Evolutionary conservation across 2,888 invertebrate species (phyloP).

Genomic region (Drosophila phalerata): DNA sequence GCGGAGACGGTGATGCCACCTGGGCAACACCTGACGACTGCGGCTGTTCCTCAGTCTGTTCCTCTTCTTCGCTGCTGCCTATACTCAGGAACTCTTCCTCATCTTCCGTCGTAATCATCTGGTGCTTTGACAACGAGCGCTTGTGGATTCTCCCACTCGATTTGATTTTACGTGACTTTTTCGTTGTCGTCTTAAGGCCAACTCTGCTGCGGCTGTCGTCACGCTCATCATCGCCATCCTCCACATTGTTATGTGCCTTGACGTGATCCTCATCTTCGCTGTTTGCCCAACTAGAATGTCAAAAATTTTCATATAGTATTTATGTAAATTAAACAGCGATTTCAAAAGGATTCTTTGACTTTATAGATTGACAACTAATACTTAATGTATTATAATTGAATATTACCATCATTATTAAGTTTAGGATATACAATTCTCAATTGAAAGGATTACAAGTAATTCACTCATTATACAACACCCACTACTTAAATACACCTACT

Average conservation of each 20-base stretch:
- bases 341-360: neutral
- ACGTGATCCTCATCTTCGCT: constrained; percentile 52
- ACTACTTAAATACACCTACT: no score
- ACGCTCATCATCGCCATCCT: constrained; percentile 67
- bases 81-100: constrained; percentile 79
- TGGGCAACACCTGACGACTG: constrained; percentile 10
- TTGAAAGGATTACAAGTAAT: no score
- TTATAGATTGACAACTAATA: no score
- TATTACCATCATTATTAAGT: no score
- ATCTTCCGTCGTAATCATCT: constrained; percentile 35
- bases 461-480: no score
- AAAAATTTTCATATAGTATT: neutral
- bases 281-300: constrained; percentile 39
- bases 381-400: no score
- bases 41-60: constrained; percentile 26
- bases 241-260: constrained; percentile 35
- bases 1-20: constrained; percentile 2
- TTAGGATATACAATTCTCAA: no score
- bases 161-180: constrained; percentile 58
- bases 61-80: constrained; percentile 68
- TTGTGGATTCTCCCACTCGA: constrained; percentile 39
- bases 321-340: neutral
- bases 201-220: constrained; percentile 62
- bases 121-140: constrained; percentile 45
- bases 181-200: constrained; percentile 48